Base-by-base conservation (phyloP, 2,888 invertebrate genomes). In the Pecten maximus region DNA sequence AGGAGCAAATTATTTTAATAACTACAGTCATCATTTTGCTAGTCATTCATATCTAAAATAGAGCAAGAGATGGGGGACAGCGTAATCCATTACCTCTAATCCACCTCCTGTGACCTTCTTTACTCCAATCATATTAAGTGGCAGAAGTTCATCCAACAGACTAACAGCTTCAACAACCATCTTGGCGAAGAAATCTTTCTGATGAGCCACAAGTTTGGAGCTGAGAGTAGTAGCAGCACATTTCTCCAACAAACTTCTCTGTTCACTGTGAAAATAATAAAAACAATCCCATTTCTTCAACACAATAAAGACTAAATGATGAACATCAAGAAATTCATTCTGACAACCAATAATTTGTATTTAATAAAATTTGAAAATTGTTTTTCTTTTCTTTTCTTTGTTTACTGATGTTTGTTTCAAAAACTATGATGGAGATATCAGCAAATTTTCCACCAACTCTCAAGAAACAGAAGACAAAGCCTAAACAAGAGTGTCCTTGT, bases 141-240 rank as follows among this genome's bases (percentile, higher is more conserved):
- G 99, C 93, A 99, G 97, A 35, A 99, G 97, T 54, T 98, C 98
- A 96, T 99, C 99, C 92, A 99, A 91, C 91, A 95, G 92, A 94
- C 99, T 97, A 0, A 99, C 99, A 88, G 99, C 99, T 96, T 99
- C 99, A 0, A 99, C 99, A 10, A 99, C 99, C 98, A 99, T 99
- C 96, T 98, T 98, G 48, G 99, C 98, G 97, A 99, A 99, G 97
- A 99, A 99, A 87, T 98, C 98, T 96, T 98, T 99, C 97, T 99
- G 99, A 94, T 98, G 98, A 96, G 99, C 98, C 95, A 99, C 99
- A 93, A 99, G 97, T 97, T 99, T 99, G 0, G 99, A 99, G 92
- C 98, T 99, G 97, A 99, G 98, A 0, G 99, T 99, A 0, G 99
- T 99, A 0, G 98, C 98, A 0, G 99, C 99, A 97, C 99, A 99